phyloP scores from a whole-genome alignment of 23 tunicate genomes.

The Phallusia fumigata region DNA sequence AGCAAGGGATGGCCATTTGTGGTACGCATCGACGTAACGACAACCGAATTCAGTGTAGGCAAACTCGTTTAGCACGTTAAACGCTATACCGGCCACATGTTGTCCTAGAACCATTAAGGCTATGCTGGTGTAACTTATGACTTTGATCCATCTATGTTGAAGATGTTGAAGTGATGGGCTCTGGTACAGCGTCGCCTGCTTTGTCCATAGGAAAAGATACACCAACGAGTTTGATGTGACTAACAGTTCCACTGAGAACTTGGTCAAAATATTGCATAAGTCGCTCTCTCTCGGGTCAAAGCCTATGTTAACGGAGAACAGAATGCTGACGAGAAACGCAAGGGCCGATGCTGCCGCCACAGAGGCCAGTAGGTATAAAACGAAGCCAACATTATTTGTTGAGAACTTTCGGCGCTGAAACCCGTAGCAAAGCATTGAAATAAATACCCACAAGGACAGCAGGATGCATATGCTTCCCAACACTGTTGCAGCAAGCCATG shows the following conservation, averaged over 20 bases:
- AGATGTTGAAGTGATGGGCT: neutral
- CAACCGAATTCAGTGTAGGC: neutral
- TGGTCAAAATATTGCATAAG: neutral
- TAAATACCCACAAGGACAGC: neutral
- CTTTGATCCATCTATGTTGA: neutral
- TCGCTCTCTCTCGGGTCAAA: neutral
- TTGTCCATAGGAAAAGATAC: conserved; percentile 1
- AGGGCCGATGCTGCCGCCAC: neutral
- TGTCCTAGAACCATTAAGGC: neutral
- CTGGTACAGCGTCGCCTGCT: neutral
- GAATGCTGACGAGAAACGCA: neutral
- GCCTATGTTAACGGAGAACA: neutral
- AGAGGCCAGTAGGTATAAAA: neutral
- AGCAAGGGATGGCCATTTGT: neutral
- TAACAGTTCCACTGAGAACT: neutral
- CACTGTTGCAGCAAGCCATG: neutral
- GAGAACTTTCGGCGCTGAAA: neutral
- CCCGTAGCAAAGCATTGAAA: neutral
- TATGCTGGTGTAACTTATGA: neutral
- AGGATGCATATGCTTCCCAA: neutral
- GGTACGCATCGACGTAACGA: neutral
- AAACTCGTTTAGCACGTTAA: neutral
- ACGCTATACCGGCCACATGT: neutral
- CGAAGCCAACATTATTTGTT: neutral
- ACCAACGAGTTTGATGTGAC: neutral